Conservation (phyloP, 2,888 invertebrate genomes). For the Plagodis dolabraria region DNA sequence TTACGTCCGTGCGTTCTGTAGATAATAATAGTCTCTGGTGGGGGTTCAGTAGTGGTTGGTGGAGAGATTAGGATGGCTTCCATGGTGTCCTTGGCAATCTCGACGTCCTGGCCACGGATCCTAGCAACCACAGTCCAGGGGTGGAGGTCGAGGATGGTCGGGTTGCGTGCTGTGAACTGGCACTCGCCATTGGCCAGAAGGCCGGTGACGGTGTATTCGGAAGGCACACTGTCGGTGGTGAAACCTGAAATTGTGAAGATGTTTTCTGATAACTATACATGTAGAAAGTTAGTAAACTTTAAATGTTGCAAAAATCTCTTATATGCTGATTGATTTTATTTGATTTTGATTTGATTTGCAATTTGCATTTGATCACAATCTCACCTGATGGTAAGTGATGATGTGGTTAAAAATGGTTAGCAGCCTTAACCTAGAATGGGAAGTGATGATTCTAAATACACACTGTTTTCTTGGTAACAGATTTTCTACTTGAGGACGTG, state of each 20-base stretch:
- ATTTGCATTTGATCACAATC: too few species aligned
- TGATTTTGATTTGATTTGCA: too few species aligned
- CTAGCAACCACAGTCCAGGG: slow-evolving; percentile 68
- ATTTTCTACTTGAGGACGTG: too few species aligned
- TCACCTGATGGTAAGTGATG: too few species aligned
- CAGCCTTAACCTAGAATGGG: too few species aligned
- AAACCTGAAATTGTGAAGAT: slow-evolving; percentile 53
- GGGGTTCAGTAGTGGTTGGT: background rate
- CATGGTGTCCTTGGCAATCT: slow-evolving; percentile 48
- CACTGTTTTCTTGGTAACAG: too few species aligned
- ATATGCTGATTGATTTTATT: too few species aligned
- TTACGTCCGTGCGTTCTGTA: background rate
- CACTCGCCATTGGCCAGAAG: slow-evolving; percentile 48
- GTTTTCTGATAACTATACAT: background rate
- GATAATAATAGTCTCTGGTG: background rate
- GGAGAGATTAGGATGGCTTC: slow-evolving; percentile 27
- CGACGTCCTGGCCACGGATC: slow-evolving; percentile 48
- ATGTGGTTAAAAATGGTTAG: too few species aligned
- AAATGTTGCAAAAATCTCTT: too few species aligned
- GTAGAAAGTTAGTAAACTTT: background rate
- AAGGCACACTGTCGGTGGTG: slow-evolving; percentile 48
- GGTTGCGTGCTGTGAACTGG: slow-evolving; percentile 42
- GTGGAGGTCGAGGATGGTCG: slow-evolving; percentile 50
- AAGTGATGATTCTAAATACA: too few species aligned
- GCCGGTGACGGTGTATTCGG: slow-evolving; percentile 39